Base-by-base conservation (phyloP, 2,113 vertebrate species). In the cattle (Bos taurus) region DNA sequence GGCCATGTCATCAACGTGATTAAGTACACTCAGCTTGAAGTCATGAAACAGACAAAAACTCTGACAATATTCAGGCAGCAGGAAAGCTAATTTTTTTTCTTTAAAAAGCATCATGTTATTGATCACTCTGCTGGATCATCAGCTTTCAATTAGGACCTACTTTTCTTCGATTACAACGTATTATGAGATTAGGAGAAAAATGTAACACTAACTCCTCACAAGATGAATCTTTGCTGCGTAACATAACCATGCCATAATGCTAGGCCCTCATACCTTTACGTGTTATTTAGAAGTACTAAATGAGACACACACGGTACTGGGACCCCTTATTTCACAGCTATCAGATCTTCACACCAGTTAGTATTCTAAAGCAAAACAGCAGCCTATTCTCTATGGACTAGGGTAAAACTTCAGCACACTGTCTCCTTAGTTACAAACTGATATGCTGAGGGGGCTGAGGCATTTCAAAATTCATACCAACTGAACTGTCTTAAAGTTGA, bases 401-500 rank as follows among this genome's bases (percentile, higher is more conserved):
- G 57, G 46, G 30, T 59, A 84, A 81, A 60, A 94, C 86, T 94
- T 88, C 43, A 77, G 57, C 36, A 96, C 43, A 93, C 82, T 78
- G 64, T 92, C 97, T 90, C 77, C 54, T 93, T 62, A 87, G 84
- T 90, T 95, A 87, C 46, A 93, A 92, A 86, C 33, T 46, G 80
- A 89, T 12, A 96, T 33, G 3, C 33, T 94, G 46, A 95, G 60
- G 64, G 9, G 82, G 33, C 36, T 82, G 60, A 81, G 6, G 36
- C 91, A 90, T 78, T 95, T 97, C 90, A 97, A 97, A 96, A 82
- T 77, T 82, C 81, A 88, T 74, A 90, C 17, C 92, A 97, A 81
- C 0, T 95, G 48, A 97, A 97, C 96, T 95, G 90, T 98, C 98
- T 98, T 98, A 97, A 91, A 97, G 74, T 97, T 98, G 97, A 97